phyloP scores from a whole-genome alignment of 2,797 vertebrate species.

The Linurgus olivaceus region DNA sequence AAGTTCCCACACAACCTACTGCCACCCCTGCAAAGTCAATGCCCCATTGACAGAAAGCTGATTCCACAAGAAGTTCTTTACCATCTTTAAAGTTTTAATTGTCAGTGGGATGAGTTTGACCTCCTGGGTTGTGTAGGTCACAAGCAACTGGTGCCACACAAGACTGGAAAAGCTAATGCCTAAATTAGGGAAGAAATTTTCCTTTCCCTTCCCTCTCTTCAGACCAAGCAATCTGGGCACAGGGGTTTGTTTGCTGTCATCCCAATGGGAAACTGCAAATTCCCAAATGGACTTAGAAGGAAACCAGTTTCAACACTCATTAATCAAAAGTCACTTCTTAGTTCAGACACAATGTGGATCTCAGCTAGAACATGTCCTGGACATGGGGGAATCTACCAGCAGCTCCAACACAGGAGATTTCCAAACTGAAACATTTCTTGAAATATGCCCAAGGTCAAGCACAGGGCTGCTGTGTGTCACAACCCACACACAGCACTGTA shows the following conservation, averaged over 20 bases:
- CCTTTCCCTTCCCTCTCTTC: background rate
- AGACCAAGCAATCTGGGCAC: background rate
- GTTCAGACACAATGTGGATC: background rate
- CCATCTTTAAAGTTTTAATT: background rate
- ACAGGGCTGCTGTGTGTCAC: background rate
- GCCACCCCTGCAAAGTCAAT: background rate
- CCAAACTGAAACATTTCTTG: background rate
- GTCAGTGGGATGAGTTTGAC: background rate
- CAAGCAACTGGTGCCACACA: background rate
- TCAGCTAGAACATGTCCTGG: background rate
- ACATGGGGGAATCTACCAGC: background rate
- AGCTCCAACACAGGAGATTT: background rate
- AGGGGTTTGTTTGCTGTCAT: background rate
- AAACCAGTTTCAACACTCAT: background rate
- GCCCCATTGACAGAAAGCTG: background rate
- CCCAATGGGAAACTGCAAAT: background rate
- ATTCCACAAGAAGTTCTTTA: background rate
- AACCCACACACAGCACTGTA: background rate
- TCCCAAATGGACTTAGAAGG: background rate
- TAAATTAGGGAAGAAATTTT: conserved; percentile 29
- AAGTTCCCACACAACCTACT: background rate
- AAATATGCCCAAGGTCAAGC: background rate
- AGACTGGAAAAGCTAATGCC: background rate
- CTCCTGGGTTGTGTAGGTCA: background rate
- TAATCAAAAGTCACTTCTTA: background rate